Conservation (phyloP, 2,797 vertebrate genomes). For the Crypturellus tataupa region DNA sequence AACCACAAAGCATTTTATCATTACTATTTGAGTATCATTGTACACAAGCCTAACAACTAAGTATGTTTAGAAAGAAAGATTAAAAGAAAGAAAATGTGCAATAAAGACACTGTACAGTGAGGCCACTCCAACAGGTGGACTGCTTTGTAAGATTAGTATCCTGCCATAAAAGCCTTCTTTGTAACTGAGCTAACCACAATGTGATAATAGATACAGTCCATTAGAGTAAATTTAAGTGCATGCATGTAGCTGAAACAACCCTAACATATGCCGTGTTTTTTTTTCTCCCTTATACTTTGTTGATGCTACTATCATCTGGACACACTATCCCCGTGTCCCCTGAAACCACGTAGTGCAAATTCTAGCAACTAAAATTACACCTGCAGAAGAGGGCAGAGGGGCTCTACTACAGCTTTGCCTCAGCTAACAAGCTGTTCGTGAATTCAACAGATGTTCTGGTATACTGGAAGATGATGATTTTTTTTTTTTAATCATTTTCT, state of each 20-base stretch:
- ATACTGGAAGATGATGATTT: not conserved
- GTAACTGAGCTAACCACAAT: constrained; percentile 62
- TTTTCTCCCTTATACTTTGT: constrained; percentile 54
- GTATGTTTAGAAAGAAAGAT: constrained; percentile 23
- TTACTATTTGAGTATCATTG: not conserved
- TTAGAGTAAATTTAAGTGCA: constrained; percentile 71
- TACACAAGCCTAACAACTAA: constrained; percentile 39
- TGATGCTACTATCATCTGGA: constrained; percentile 67
- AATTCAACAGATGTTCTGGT: constrained; percentile 17
- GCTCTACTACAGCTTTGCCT: not conserved
- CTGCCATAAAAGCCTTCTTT: constrained; percentile 66
- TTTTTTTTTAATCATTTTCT: not conserved
- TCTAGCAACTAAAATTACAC: constrained; percentile 56
- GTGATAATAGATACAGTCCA: constrained; percentile 64
- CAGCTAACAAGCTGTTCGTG: not conserved
- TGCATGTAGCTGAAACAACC: constrained; percentile 73
- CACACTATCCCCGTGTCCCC: constrained; percentile 69
- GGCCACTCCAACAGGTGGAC: constrained; percentile 45
- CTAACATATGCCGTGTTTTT: constrained; percentile 77
- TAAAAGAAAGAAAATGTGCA: not conserved
- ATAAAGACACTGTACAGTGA: not conserved
- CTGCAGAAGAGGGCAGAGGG: constrained; percentile 46
- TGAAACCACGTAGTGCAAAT: constrained; percentile 68
- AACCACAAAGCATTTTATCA: constrained; percentile 40
- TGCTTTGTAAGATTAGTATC: constrained; percentile 62